A percentile compares a stretch with the other conserved stretches of the same genome.
These are phyloP conservation scores for Gnathonemus echidnorhynchus DNA, from an alignment of 2,113 vertebrate genomes.

Conservation along the genomic window DNA sequence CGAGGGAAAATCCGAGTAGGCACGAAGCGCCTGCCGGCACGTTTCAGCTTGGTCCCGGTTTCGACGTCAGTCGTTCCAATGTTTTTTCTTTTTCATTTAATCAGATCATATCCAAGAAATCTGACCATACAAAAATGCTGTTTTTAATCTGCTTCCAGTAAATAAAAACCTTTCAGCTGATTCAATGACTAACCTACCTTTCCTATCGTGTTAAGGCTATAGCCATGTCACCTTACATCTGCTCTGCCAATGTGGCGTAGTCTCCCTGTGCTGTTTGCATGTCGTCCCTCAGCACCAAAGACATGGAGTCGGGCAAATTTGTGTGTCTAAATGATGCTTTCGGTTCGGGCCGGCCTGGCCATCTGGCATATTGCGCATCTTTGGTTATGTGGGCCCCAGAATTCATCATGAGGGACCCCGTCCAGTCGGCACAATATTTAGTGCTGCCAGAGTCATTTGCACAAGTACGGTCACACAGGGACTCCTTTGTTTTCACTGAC, in stretches of 20 bases:
- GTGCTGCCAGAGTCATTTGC: background rate
- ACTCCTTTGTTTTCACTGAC: background rate
- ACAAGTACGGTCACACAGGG: background rate
- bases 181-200: background rate
- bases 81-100: background rate
- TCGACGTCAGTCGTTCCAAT: background rate
- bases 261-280: background rate
- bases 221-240: background rate
- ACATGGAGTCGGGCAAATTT: background rate
- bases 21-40: background rate
- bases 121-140: background rate
- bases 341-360: background rate
- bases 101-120: background rate
- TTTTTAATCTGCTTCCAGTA: background rate
- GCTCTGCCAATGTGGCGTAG: background rate
- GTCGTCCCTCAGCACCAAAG: background rate
- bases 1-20: background rate
- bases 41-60: background rate
- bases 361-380: background rate
- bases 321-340: background rate
- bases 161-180: background rate
- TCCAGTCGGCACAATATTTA: background rate
- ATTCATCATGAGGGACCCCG: background rate
- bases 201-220: background rate
- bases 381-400: background rate